Conservation (phyloP, 1,140 invertebrate species). For the Rhizoglyphus robini region DNA sequence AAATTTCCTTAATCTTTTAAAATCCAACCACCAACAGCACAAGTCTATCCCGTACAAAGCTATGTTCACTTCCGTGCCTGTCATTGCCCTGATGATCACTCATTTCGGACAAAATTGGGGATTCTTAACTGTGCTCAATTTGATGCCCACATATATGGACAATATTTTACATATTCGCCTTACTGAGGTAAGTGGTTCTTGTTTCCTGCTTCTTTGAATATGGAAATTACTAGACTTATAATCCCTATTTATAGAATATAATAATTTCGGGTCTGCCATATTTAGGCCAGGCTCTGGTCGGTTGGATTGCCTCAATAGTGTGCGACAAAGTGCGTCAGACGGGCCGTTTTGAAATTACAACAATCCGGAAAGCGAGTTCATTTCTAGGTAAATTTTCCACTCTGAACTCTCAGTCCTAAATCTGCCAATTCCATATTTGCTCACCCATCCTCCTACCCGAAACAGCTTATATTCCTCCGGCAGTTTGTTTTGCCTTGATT, state of each 20-base stretch:
- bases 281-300: conserved; percentile 38
- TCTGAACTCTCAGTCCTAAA: background rate
- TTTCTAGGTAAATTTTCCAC: conserved; percentile 22
- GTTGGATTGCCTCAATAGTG: conserved; percentile 37
- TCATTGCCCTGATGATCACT: conserved; percentile 80
- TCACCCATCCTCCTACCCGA: background rate
- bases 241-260: too few species aligned
- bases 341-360: conserved; percentile 16
- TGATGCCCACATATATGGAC: conserved; percentile 85
- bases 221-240: too few species aligned
- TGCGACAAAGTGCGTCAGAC: conserved; percentile 35
- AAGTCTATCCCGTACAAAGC: conserved; percentile 59
- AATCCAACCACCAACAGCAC: conserved; percentile 30
- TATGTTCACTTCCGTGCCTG: conserved; percentile 62
- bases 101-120: conserved; percentile 85
- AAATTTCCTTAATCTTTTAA: too few species aligned
- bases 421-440: too few species aligned
- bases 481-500: conserved; percentile 50
- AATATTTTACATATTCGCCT: conserved; percentile 73
- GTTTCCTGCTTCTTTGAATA: too few species aligned
- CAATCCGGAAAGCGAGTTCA: conserved; percentile 25
- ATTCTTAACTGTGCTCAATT: conserved; percentile 84
- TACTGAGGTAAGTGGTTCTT: too few species aligned
- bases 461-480: conserved; percentile 45
- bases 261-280: conserved; percentile 44